Evolutionary conservation across 2,888 invertebrate species (phyloP), one percentile per base, ranked within the genome.

Genomic region (Eilema depressum): DNA sequence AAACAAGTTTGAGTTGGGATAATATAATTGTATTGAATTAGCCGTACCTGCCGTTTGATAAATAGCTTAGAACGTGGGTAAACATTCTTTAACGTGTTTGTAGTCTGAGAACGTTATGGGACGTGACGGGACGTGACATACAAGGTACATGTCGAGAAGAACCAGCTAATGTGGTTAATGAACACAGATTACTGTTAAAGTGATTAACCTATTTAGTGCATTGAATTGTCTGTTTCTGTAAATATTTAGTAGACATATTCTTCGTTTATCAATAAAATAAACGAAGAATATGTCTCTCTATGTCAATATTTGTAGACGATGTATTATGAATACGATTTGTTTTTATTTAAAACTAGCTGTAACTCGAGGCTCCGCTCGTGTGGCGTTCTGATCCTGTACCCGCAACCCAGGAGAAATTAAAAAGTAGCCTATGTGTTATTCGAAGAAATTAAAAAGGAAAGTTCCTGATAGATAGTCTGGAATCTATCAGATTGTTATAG

Each of bases 1-100:
- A 20, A 57, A 25, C 0, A 62, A 68, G 37, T 65, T 57, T 53
- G 64, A 64, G 28, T 53, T 64, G n/a, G 53, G 64, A 30, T 64
- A 28, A 53, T n/a, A 30, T 64, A 28, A 53, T n/a, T 53, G 28
- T 30, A 64, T 28, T n/a, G 14, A 28, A 64, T n/a, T 64, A 64
- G 47, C 47, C 8, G 25, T 26, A 53, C 12, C 47, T 53, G 14
- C 28, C 63, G 37, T 47, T 47, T 53, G 53, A 53, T 26, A 14
- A 12, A 59, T 25, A 59, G 57, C 25, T 57, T 25, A 25, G 25
- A 25, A 57, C 23, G 25, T 25, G 12, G 57, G 25, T 59, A 23
- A 25, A 59, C 23, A 53, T 47, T 20, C 20, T 47, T 20, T 47
- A 47, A 47, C 47, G 53, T 53, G 53, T 53, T n/a, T n/a, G n/a